phyloP scores from a whole-genome alignment of 2,113 vertebrate species.

The Pycnonotus jocosus region DNA sequence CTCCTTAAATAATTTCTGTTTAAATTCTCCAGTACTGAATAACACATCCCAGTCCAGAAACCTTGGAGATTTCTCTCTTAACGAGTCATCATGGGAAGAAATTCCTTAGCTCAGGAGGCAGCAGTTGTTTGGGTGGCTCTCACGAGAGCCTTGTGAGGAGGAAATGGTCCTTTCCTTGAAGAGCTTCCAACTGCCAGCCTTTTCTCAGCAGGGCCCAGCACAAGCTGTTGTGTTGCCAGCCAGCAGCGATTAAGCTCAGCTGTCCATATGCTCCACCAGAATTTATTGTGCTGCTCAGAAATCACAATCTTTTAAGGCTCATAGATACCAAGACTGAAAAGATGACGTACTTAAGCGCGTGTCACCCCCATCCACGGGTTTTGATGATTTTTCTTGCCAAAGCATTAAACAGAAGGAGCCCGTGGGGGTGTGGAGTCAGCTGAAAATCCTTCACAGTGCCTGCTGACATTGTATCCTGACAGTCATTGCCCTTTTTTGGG shows the following conservation, averaged over 20 bases:
- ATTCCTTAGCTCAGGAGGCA: not conserved
- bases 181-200: slow-evolving; percentile 31
- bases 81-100: not conserved
- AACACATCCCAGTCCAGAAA: not conserved
- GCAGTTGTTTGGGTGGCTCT: not conserved
- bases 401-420: not conserved
- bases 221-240: slow-evolving; percentile 24
- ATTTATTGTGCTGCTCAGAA: slow-evolving; percentile 43
- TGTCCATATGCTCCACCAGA: slow-evolving; percentile 47
- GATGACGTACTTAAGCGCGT: not conserved
- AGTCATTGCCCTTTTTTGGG: not conserved
- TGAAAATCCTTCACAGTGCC: not conserved
- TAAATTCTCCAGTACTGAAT: not conserved
- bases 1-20: not conserved
- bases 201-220: slow-evolving; percentile 46
- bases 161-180: slow-evolving; percentile 29
- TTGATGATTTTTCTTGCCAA: not conserved
- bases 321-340: not conserved
- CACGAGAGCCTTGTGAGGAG: not conserved
- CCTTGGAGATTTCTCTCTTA: not conserved
- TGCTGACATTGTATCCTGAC: not conserved
- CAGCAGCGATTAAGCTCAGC: slow-evolving; percentile 4
- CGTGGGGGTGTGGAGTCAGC: not conserved
- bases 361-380: not conserved
- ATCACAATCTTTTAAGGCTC: slow-evolving; percentile 20